Evolutionary conservation across 1,140 invertebrate genomes (phyloP).

Genomic region (Homalodisca vitripennis): DNA sequence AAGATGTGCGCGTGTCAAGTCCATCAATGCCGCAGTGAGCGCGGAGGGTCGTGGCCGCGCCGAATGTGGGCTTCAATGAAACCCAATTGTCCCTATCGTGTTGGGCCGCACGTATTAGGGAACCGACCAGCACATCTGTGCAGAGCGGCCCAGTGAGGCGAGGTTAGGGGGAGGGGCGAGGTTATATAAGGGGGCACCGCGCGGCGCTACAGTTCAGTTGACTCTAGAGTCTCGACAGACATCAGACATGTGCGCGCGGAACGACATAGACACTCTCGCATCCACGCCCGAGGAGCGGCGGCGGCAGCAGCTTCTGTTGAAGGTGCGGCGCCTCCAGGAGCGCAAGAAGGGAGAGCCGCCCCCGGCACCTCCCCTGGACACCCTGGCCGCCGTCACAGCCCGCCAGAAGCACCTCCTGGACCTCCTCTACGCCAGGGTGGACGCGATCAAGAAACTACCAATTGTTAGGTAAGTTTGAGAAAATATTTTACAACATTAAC

Average conservation of each 20-base stretch:
- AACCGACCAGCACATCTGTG: too few species aligned
- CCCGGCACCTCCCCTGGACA: not conserved
- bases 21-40: too few species aligned
- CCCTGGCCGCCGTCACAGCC: slow-evolving; percentile 12
- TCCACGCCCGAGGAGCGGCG: not conserved
- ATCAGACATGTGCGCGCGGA: slow-evolving; percentile 19
- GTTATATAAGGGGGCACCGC: not conserved
- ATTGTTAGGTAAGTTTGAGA: slow-evolving; percentile 5
- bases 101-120: too few species aligned
- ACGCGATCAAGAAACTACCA: not conserved
- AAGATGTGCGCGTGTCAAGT: too few species aligned
- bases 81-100: too few species aligned
- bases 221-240: too few species aligned
- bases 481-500: too few species aligned
- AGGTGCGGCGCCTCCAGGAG: not conserved
- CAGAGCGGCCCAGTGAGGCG: too few species aligned
- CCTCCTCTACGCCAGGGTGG: slow-evolving; percentile 25
- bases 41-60: too few species aligned
- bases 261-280: not conserved
- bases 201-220: not conserved
- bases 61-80: too few species aligned
- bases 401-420: not conserved
- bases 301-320: not conserved
- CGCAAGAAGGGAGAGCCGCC: not conserved
- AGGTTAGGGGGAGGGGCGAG: not conserved